Evolutionary conservation across 53 echinoderm and acorn worm species (phyloP).

Genomic region (Astropecten irregularis): DNA sequence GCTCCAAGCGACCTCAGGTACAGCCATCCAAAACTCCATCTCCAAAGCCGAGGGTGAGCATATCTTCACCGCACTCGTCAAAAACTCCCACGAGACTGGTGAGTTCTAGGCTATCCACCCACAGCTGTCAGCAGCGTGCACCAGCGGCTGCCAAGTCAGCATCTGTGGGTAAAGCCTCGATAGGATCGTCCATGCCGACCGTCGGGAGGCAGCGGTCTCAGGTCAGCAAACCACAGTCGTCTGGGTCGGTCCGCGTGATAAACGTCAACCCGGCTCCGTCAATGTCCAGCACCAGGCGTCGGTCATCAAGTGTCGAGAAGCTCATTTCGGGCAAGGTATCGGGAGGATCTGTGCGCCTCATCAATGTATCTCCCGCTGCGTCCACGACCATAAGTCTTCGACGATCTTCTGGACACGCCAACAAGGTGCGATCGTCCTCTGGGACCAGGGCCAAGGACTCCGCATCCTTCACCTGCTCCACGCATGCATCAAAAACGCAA

Average conservation of each 20-base stretch:
- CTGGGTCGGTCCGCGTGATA: conserved; percentile 47
- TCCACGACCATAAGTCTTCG: conserved; percentile 25
- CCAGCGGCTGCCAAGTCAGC: neutral
- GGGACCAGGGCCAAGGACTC: conserved; percentile 1
- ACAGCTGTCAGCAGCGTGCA: neutral
- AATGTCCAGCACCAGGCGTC: conserved; percentile 34
- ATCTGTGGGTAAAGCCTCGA: neutral
- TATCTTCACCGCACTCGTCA: neutral
- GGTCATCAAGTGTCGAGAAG: conserved; percentile 3
- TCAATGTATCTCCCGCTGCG: conserved; percentile 37
- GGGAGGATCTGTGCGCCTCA: conserved; percentile 34
- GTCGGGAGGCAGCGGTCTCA: conserved; percentile 11
- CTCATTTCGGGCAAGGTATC: neutral
- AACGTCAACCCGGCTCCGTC: conserved; percentile 43
- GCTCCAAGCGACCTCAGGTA: too few species aligned
- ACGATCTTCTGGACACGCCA: neutral
- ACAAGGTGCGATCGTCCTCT: neutral
- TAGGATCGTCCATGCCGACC: neutral
- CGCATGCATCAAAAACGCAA: neutral
- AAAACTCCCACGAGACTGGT: neutral
- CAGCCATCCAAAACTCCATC: conserved; percentile 2
- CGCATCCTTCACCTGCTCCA: neutral
- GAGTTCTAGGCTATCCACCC: neutral
- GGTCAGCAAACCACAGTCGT: conserved; percentile 32
- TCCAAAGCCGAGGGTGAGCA: neutral